Conservation (phyloP, 2,888 invertebrate genomes). For the Erebia ligea region DNA sequence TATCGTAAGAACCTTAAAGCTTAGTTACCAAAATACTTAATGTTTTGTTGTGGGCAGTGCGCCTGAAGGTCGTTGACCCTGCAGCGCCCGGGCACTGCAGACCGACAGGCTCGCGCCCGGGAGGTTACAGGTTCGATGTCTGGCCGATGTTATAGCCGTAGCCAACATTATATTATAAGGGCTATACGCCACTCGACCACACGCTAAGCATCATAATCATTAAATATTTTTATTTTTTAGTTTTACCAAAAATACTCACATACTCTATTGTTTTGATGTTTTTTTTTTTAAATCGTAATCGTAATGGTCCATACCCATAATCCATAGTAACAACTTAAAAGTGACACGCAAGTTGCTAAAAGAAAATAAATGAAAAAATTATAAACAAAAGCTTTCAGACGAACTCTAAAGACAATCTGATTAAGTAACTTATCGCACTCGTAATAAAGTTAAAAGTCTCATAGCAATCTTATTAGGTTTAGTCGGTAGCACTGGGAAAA, state of each 20-base stretch:
- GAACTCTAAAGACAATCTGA: background rate
- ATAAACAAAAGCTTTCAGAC: slow-evolving; percentile 6
- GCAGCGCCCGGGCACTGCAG: slow-evolving; percentile 3
- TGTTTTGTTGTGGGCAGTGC: slow-evolving; percentile 13
- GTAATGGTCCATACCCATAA: too few species aligned
- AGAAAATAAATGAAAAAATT: slow-evolving; percentile 1
- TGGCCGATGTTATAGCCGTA: background rate
- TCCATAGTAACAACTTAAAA: slow-evolving; percentile 9
- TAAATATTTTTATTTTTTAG: background rate
- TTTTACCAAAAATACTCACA: too few species aligned
- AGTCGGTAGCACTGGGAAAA: slow-evolving; percentile 14
- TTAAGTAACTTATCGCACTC: background rate
- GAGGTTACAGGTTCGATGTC: slow-evolving; percentile 8
- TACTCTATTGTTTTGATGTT: too few species aligned
- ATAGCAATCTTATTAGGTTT: background rate
- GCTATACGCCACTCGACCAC: background rate
- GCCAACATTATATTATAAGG: background rate
- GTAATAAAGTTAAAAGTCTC: background rate
- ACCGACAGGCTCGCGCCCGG: background rate
- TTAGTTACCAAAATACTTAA: background rate
- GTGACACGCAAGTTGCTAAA: background rate
- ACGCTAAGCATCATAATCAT: background rate
- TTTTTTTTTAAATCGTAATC: too few species aligned
- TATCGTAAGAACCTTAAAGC: too few species aligned
- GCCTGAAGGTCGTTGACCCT: slow-evolving; percentile 22